Conservation (phyloP, 2,888 invertebrate genomes). For the Amphipyra tragopoginis region DNA sequence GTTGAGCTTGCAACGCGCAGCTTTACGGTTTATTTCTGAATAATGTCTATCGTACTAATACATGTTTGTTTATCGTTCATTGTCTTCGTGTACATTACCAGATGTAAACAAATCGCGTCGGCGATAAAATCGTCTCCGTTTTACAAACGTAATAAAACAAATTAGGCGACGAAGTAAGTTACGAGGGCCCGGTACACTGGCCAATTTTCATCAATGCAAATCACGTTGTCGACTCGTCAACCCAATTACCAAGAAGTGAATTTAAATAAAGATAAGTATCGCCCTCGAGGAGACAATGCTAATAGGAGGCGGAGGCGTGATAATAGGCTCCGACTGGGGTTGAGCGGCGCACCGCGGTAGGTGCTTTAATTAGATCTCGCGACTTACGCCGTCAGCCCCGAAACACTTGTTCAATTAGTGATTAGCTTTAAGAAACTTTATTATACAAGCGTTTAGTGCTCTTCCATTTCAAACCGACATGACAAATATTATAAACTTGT, state of each 20-base stretch:
- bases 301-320: slow-evolving; percentile 88
- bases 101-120: slow-evolving; percentile 52
- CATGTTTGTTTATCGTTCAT: slow-evolving; percentile 21
- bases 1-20: slow-evolving; percentile 28
- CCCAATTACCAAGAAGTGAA: slow-evolving; percentile 90
- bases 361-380: slow-evolving; percentile 89
- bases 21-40: slow-evolving; percentile 12
- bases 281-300: slow-evolving; percentile 90
- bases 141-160: slow-evolving; percentile 84
- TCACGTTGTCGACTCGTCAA: slow-evolving; percentile 90
- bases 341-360: slow-evolving; percentile 77
- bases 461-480: slow-evolving; percentile 4
- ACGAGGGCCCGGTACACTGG: slow-evolving; percentile 78
- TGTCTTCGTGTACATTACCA: slow-evolving; percentile 44
- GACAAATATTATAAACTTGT: slow-evolving; percentile 18
- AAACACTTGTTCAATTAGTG: slow-evolving; percentile 89
- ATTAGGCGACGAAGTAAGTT: slow-evolving; percentile 82
- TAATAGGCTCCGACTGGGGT: slow-evolving; percentile 87
- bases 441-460: slow-evolving; percentile 68
- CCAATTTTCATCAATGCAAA: slow-evolving; percentile 90
- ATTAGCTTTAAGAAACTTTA: slow-evolving; percentile 83
- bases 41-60: background rate
- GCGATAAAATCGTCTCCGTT: slow-evolving; percentile 71
- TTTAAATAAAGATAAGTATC: slow-evolving; percentile 91
- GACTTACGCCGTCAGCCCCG: slow-evolving; percentile 85